phyloP scores from a whole-genome alignment of 1,140 invertebrate species.

The Limonius californicus region DNA sequence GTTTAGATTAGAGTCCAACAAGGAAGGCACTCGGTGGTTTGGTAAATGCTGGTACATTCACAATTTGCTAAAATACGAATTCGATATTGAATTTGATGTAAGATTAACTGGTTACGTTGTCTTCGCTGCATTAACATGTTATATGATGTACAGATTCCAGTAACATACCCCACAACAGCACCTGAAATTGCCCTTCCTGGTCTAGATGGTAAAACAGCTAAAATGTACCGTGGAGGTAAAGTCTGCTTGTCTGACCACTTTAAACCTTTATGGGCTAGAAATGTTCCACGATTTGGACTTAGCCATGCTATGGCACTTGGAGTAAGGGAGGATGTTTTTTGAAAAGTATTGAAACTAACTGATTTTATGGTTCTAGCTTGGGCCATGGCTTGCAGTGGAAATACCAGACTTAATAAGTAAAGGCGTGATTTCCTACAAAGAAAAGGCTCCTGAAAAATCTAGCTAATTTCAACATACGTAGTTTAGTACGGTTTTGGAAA shows the following conservation, averaged over 20 bases:
- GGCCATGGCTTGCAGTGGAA: conserved; percentile 98
- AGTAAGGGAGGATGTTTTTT: conserved; percentile 55
- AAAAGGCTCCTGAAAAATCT: conserved; percentile 53
- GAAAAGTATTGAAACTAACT: neutral
- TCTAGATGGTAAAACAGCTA: conserved; percentile 98
- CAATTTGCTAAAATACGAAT: conserved; percentile 94
- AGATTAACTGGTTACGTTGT: conserved; percentile 52
- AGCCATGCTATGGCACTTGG: conserved; percentile 98
- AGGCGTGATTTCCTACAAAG: conserved; percentile 78
- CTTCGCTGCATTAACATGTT: neutral
- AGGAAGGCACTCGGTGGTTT: conserved; percentile 97
- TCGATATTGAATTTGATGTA: conserved; percentile 99
- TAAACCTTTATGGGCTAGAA: conserved; percentile 98
- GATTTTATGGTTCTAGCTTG: conserved; percentile 82
- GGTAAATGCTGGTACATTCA: conserved; percentile 98
- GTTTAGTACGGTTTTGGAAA: too few relatives aligned
- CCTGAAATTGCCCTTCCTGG: conserved; percentile 96
- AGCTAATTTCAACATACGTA: neutral
- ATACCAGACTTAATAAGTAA: conserved; percentile 91
- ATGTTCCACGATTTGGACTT: conserved; percentile 97
- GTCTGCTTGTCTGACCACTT: conserved; percentile 99
- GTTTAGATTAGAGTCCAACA: conserved; percentile 97
- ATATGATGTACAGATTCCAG: conserved; percentile 78
- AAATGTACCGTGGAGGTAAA: conserved; percentile 99
- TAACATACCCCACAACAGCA: conserved; percentile 96